Evolutionary conservation across 2,888 invertebrate genomes (phyloP), one percentile per base, ranked within the genome.

Genomic region (Diogma glabrata): DNA sequence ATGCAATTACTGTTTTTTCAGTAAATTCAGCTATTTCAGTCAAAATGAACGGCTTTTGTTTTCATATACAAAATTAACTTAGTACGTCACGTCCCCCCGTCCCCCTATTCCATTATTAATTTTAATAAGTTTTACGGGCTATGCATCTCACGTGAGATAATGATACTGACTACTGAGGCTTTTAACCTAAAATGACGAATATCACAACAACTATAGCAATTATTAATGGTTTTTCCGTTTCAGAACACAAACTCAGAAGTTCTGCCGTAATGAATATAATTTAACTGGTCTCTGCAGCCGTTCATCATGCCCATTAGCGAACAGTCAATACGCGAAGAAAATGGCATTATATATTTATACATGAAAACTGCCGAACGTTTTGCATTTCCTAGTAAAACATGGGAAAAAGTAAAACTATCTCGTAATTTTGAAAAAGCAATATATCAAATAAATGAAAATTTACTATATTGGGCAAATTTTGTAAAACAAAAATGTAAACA

Each of bases 321-420:
- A 99, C 70, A 96, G 95, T 70, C 93, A 94, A 72, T 99, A 99
- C n/a, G 93, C 57, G 99, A 99, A 75, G 96, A 99, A 68, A 92
- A 94, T 65, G 97, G 97, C 60, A 81, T 92, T 55, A 86, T 91
- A 63, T 95, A 87, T 71, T 72, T 94, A 51, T 93, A 78, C 62
- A 86, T 93, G 80, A 89, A 89, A 72, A 92, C 92, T 17, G 85
- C 88, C 22, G 92, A 93, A 74, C 80, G 90, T 63, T 77, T 86
- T 47, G 87, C 87, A 64, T 95, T 89, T 74, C 97, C 97, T 14
- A 78, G 78, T 30, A 86, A 89, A 64, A 73, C 88, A 62, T 99
- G 99, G 99, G 97, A 99, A 67, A 91, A 91, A 67, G 84, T 96
- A 0, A 91, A 91, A 67, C 66, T 99, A 24, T 94, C 95, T 1